phyloP scores from a whole-genome alignment of 2,888 invertebrate genomes.

The Argyra leucocephala region DNA sequence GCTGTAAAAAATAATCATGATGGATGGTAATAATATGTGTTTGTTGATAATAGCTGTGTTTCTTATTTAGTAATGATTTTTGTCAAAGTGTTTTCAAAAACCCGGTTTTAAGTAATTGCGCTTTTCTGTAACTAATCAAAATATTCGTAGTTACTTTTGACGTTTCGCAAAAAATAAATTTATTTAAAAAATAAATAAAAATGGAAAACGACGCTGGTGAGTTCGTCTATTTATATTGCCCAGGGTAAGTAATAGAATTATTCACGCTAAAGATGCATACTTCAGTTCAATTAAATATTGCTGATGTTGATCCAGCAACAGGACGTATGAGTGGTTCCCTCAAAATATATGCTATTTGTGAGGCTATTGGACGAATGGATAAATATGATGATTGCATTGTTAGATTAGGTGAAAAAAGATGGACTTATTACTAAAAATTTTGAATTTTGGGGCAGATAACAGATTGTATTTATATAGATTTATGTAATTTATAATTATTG shows the following conservation, averaged over 20 bases:
- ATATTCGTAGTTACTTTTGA: no score
- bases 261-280: conserved; percentile 98
- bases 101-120: no score
- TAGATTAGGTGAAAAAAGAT: conserved; percentile 87
- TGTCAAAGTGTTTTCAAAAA: no score
- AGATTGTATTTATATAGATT: no score
- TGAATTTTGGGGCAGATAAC: no score
- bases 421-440: conserved; percentile 75
- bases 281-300: conserved; percentile 92
- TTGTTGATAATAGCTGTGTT: no score
- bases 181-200: conserved; percentile 24
- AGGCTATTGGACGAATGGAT: conserved; percentile 93
- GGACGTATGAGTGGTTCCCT: conserved; percentile 81
- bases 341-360: conserved; percentile 95
- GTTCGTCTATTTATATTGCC: conserved; percentile 97
- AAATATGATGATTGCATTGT: conserved; percentile 96
- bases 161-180: background rate
- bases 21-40: no score
- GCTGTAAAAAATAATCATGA: no score
- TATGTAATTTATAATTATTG: no score
- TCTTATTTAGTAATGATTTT: no score
- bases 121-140: no score
- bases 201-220: conserved; percentile 99
- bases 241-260: conserved; percentile 97
- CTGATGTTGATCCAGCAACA: conserved; percentile 87